A percentile compares a stretch with the other conserved stretches of the same genome.
Evolutionary conservation across 2,888 invertebrate species (phyloP).

Genomic region (Prenolepis imparis): DNA sequence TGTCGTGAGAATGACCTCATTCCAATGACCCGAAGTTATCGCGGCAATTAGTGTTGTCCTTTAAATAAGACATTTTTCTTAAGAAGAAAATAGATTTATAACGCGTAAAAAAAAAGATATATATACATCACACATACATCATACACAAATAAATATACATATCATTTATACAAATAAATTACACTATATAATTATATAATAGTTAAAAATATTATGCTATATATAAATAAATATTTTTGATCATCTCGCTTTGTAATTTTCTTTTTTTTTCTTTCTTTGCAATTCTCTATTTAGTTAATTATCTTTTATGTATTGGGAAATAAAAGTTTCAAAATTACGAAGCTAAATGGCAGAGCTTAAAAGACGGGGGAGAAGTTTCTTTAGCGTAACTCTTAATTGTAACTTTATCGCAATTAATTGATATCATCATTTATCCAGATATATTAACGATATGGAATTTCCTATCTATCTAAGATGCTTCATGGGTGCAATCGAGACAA

Average conservation of each 20-base stretch:
- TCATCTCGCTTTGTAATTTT: not conserved
- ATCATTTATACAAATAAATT: not conserved
- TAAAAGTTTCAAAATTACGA: not conserved
- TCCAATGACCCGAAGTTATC: constrained; percentile 33
- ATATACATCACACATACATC: not conserved
- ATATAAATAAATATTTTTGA: not conserved
- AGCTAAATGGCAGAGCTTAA: not conserved
- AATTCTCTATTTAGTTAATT: not conserved
- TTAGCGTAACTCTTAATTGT: not conserved
- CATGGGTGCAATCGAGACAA: constrained; percentile 1
- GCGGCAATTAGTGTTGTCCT: not conserved
- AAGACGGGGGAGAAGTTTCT: not conserved
- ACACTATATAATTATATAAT: not conserved
- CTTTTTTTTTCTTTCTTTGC: not conserved
- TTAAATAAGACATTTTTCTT: not conserved
- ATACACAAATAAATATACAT: not conserved
- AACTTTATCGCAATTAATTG: not conserved
- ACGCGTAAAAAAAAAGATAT: not conserved
- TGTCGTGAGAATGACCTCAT: constrained; percentile 39
- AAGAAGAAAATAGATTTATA: not conserved
- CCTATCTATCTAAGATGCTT: constrained; percentile 18
- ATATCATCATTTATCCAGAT: not conserved
- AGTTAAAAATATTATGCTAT: not conserved
- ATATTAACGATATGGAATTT: constrained; percentile 1
- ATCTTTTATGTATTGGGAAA: not conserved